phyloP scores from a whole-genome alignment of 2,113 vertebrate genomes.

The Mobula birostris region DNA sequence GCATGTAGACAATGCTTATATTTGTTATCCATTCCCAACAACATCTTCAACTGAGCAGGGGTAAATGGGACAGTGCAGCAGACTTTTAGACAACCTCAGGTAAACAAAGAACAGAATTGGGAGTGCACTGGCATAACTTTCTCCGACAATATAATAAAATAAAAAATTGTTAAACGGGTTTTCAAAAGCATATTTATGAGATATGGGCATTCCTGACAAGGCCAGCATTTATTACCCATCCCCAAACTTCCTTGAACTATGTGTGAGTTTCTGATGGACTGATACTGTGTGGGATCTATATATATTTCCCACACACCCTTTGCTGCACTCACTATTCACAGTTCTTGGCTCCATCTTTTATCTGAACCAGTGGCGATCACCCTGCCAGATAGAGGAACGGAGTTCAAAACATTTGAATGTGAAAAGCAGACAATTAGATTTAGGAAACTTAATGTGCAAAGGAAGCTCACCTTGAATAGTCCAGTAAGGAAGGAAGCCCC shows the following conservation, averaged over 20 bases:
- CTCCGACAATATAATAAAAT: not conserved
- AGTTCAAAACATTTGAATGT: not conserved
- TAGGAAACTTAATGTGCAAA: not conserved
- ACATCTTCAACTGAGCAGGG: not conserved
- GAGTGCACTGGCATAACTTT: not conserved
- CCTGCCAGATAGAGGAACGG: not conserved
- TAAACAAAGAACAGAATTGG: no score
- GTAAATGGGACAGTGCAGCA: not conserved
- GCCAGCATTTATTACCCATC: no score
- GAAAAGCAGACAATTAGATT: not conserved
- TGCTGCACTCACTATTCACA: no score
- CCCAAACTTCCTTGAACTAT: no score
- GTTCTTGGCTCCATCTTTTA: not conserved
- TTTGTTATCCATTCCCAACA: not conserved
- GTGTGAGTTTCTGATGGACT: not conserved
- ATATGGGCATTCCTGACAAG: no score
- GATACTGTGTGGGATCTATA: not conserved
- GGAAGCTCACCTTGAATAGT: slow-evolving; percentile 63
- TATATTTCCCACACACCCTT: not conserved
- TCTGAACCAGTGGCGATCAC: no score
- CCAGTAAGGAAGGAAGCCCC: slow-evolving; percentile 67
- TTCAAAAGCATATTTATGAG: no score
- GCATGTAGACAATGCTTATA: not conserved
- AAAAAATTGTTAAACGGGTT: not conserved
- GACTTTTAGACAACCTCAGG: no score